Evolutionary conservation across 2,888 invertebrate species (phyloP).

Genomic region (Lysandra bellargus): DNA sequence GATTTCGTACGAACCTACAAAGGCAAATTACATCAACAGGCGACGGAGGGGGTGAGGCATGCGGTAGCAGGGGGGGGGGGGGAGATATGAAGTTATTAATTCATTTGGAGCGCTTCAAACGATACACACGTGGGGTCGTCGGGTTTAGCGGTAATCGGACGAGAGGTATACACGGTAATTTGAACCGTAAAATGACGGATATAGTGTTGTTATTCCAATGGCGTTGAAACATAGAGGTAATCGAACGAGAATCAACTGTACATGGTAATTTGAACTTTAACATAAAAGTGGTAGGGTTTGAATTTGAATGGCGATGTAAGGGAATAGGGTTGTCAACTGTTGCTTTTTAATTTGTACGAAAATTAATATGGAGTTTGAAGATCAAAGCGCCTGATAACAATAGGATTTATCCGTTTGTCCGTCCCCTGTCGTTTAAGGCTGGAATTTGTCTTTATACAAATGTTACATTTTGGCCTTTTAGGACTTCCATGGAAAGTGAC

Average conservation of each 20-base stretch:
- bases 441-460: background rate
- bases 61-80: background rate
- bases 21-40: slow-evolving; percentile 2
- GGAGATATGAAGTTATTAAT: slow-evolving; percentile 27
- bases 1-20: background rate
- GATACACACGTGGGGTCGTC: slow-evolving; percentile 21
- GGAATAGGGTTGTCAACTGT: slow-evolving; percentile 16
- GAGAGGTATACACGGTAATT: background rate
- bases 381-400: slow-evolving; percentile 19
- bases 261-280: background rate
- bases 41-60: background rate
- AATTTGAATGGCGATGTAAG: background rate
- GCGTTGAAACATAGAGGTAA: background rate
- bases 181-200: background rate
- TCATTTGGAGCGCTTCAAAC: slow-evolving; percentile 19
- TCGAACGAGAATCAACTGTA: background rate
- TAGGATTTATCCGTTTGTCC: slow-evolving; percentile 11
- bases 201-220: background rate
- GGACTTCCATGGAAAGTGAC: background rate
- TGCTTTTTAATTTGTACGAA: slow-evolving; percentile 33
- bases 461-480: background rate
- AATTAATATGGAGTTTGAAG: slow-evolving; percentile 34
- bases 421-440: background rate
- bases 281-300: background rate
- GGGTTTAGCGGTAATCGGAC: slow-evolving; percentile 25